Percentiles rank a stretch among this genome's conserved stretches.
These are phyloP conservation scores for Diachasma alloeum DNA, from an alignment of 1,140 invertebrate genomes.

Conservation along the genomic window DNA sequence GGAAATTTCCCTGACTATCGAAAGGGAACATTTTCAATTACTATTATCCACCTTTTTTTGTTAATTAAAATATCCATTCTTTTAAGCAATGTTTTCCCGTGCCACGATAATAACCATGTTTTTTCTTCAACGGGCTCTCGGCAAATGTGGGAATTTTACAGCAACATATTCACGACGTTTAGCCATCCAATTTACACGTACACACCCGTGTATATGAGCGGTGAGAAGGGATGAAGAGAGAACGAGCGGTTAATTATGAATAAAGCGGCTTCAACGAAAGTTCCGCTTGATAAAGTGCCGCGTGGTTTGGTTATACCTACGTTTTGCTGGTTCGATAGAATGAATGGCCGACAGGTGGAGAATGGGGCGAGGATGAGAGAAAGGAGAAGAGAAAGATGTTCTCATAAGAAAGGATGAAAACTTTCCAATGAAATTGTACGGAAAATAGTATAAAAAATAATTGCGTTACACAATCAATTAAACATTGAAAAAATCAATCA, in stretches of 20 bases:
- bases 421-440: too few species aligned
- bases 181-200: constrained; percentile 27
- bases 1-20: too few species aligned
- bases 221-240: background rate
- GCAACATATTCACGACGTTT: constrained; percentile 11
- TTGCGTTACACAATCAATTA: too few species aligned
- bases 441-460: too few species aligned
- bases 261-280: constrained; percentile 28
- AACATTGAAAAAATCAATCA: too few species aligned
- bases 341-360: constrained; percentile 18
- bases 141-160: background rate
- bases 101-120: background rate
- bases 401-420: background rate
- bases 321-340: background rate
- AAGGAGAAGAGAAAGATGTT: background rate
- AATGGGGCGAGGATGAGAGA: constrained; percentile 11
- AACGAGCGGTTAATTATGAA: constrained; percentile 28
- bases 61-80: background rate
- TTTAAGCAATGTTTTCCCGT: background rate
- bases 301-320: background rate
- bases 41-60: too few species aligned
- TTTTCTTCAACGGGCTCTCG: background rate
- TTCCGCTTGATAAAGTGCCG: constrained; percentile 27
- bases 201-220: background rate
- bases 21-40: too few species aligned